Evolutionary conservation across 2,113 vertebrate species (phyloP).

Genomic region (Rhinoderma darwinii): DNA sequence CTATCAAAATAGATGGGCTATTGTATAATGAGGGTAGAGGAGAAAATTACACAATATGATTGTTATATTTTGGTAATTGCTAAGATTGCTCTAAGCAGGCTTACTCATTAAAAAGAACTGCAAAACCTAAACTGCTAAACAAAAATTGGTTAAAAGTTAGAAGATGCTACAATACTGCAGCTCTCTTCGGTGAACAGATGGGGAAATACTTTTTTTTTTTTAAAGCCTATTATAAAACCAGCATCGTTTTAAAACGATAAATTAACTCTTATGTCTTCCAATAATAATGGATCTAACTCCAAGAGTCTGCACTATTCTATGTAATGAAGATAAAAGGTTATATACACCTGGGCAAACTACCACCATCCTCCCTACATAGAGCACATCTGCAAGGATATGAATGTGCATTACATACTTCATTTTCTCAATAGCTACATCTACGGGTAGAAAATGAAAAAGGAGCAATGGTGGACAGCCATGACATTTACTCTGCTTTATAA

Average conservation of each 20-base stretch:
- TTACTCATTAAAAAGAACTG: background rate
- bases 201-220: constrained; percentile 7
- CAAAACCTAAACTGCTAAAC: background rate
- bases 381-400: constrained; percentile 8
- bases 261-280: background rate
- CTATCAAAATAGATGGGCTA: background rate
- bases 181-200: constrained; percentile 11
- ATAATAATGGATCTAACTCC: background rate
- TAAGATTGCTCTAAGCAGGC: background rate
- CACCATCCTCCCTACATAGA: background rate
- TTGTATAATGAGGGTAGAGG: background rate
- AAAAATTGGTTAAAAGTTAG: constrained; percentile 6
- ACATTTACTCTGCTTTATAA: constrained; percentile 49
- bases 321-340: constrained; percentile 11
- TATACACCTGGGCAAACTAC: background rate
- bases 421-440: constrained; percentile 18
- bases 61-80: background rate
- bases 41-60: background rate
- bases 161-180: background rate
- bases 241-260: background rate
- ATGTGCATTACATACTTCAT: background rate
- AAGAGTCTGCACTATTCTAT: background rate
- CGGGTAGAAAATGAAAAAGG: background rate
- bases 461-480: constrained; percentile 28
- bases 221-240: background rate